Base-by-base conservation (phyloP, 37 sponge, comb jelly and placozoan genomes). In the Agelas oroides region DNA sequence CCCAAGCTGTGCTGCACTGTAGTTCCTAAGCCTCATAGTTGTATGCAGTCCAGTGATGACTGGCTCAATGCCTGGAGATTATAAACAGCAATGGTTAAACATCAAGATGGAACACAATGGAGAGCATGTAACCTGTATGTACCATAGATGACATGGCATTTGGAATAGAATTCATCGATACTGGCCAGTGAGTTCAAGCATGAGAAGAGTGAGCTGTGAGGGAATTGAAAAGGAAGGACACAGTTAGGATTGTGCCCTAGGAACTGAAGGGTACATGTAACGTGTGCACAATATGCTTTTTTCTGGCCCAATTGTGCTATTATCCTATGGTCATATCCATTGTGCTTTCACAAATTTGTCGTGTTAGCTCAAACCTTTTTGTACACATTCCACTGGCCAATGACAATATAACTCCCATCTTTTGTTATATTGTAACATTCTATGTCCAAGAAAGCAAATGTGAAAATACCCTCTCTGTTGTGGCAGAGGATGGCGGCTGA, bases 141-240 rank as follows among this genome's bases (percentile, higher is more conserved):
- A 88, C 88, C 88, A 87, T 86, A 92, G 28, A 92, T 54, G 57
- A 77, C 64, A 64, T 92, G 92, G 38, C 77, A 86, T 19, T 73
- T 77, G 15, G 87, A 64, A 56, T 87, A 92, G 65, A 92, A 92
- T 19, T 65, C 78, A 64, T 77, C 84, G 0, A 70, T 59, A 23
- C 24, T 59, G 2, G 87, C 80, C 64, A 92, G 78, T 33, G 63
- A 53, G 27, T 72, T 78, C 59, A 92, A 60, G 40, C 81, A 81
- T 13, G 59, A 67, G 54, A 81, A 81, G 16, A 89, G 77, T 40
- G 89, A 89, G 28, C 83, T 82, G 73, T 0, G 36, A 58, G 18
- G 27, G 18, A 34, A 12, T 1, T 33, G 28, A 38, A 12, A 23
- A 30, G 3, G 58, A 17, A 21, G 2, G 58, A 31, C 61, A 53